Conservation (phyloP, 2,888 invertebrate species). For the Drosophila quinaria region DNA sequence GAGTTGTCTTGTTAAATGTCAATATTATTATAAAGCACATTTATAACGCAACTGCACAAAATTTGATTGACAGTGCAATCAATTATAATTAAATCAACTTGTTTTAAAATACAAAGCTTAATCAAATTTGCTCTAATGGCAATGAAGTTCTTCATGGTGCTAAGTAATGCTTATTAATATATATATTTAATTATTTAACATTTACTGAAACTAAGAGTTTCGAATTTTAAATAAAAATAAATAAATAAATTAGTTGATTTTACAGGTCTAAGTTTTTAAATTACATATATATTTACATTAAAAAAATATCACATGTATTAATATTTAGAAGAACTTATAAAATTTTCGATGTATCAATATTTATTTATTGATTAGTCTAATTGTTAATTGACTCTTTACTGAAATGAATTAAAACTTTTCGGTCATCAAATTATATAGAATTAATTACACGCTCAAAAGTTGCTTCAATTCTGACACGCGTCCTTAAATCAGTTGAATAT, state of each 20-base stretch:
- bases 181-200: too few relatives aligned
- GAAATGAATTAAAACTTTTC: too few relatives aligned
- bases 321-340: too few relatives aligned
- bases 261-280: too few relatives aligned
- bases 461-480: background rate
- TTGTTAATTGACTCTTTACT: too few relatives aligned
- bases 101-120: background rate
- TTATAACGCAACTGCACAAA: slow-evolving; percentile 6
- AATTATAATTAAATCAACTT: slow-evolving; percentile 6
- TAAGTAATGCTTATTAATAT: background rate
- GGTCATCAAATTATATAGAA: too few relatives aligned
- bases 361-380: too few relatives aligned
- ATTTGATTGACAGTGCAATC: slow-evolving; percentile 16
- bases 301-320: background rate
- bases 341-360: too few relatives aligned
- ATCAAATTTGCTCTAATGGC: background rate
- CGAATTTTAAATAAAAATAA: too few relatives aligned
- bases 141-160: background rate
- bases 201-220: too few relatives aligned
- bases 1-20: slow-evolving; percentile 16
- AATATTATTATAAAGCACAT: slow-evolving; percentile 10
- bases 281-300: too few relatives aligned
- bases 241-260: too few relatives aligned
- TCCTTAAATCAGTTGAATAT: background rate
- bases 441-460: background rate